These are phyloP conservation scores for Paramacrobiotus metropolitanus DNA, from an alignment of 1,140 invertebrate genomes.

Conservation along the genomic window DNA sequence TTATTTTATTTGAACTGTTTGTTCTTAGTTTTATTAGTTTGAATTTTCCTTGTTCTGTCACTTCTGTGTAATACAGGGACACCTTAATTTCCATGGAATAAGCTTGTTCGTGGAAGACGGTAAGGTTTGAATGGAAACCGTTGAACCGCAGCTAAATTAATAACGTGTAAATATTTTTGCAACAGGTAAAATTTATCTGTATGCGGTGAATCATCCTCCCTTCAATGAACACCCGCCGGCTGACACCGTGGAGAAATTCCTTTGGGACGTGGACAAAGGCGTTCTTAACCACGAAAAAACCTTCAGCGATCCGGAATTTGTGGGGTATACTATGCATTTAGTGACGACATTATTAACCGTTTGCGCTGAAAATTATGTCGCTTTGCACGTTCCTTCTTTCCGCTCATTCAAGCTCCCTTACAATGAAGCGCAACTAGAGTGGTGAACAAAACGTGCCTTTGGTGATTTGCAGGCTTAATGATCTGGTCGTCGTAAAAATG, in stretches of 20 bases:
- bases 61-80: too few species aligned
- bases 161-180: background rate
- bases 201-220: background rate
- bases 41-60: too few species aligned
- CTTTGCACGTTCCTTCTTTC: too few species aligned
- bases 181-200: background rate
- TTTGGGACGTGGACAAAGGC: background rate
- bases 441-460: too few species aligned
- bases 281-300: background rate
- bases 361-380: too few species aligned
- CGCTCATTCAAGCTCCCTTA: too few species aligned
- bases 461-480: background rate
- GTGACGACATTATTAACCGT: background rate
- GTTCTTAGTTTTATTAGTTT: too few species aligned
- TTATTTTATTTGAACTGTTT: too few species aligned
- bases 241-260: background rate
- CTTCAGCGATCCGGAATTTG: background rate
- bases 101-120: background rate
- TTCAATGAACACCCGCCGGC: background rate
- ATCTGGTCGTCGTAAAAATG: background rate
- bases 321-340: background rate
- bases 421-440: too few species aligned
- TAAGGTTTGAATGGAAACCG: background rate
- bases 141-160: background rate
- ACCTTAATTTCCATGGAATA: background rate